Evolutionary conservation across 1,140 invertebrate genomes (phyloP).

Genomic region (Apolygus lucorum): DNA sequence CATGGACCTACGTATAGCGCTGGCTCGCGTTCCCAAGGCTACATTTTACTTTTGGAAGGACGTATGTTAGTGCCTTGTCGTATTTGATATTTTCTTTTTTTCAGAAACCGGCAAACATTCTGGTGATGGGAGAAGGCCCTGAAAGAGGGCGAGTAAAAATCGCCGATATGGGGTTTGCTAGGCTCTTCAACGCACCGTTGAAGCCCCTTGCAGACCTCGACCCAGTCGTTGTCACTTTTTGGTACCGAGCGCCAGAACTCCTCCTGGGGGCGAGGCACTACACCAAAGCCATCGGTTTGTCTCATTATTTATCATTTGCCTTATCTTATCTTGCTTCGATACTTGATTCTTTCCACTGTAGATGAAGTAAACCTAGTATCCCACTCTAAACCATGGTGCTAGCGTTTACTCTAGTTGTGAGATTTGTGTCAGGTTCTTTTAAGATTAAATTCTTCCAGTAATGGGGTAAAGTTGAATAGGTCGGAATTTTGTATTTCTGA

Average conservation of each 20-base stretch:
- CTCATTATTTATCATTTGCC: neutral
- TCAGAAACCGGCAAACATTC: slow-evolving; percentile 97
- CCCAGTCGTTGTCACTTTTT: slow-evolving; percentile 99
- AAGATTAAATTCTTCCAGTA: no score
- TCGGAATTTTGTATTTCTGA: no score
- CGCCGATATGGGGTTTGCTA: slow-evolving; percentile 99
- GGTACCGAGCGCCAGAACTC: slow-evolving; percentile 97
- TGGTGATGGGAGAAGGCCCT: slow-evolving; percentile 93
- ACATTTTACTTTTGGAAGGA: no score
- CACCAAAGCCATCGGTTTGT: slow-evolving; percentile 90
- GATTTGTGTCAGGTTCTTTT: neutral
- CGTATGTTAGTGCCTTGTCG: no score
- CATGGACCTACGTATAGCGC: no score
- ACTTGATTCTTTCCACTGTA: neutral
- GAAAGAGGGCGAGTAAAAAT: slow-evolving; percentile 97
- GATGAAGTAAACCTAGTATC: neutral
- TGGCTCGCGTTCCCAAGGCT: no score
- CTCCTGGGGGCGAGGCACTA: slow-evolving; percentile 95
- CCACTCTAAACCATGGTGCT: neutral
- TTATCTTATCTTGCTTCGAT: neutral
- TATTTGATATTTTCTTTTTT: no score
- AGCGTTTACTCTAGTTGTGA: neutral
- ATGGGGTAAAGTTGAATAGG: no score
- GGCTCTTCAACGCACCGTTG: slow-evolving; percentile 94
- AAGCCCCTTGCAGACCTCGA: slow-evolving; percentile 72